These are phyloP conservation scores for Hystrix cristata DNA, from an alignment of 2,113 vertebrate species.

Conservation along the genomic window DNA sequence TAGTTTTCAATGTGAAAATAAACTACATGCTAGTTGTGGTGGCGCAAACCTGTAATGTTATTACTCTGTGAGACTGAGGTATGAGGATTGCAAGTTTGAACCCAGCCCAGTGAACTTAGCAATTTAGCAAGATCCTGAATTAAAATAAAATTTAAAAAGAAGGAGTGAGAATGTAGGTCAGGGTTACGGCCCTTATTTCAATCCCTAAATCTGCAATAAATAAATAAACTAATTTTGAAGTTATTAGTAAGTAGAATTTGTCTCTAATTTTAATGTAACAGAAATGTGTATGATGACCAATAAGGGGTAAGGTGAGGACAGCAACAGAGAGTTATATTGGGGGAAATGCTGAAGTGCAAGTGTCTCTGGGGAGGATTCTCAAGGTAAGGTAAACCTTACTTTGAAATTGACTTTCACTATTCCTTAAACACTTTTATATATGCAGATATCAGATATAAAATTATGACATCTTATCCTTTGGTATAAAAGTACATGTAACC, in stretches of 20 bases:
- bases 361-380: neutral
- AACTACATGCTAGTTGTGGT: neutral
- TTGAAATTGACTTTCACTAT: neutral
- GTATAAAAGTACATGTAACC: neutral
- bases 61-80: neutral
- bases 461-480: neutral
- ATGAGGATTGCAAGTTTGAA: neutral
- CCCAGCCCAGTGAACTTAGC: neutral
- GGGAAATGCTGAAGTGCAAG: neutral
- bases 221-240: neutral
- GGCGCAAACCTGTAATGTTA: neutral
- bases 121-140: neutral
- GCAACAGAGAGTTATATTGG: neutral
- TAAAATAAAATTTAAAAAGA: neutral
- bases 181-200: neutral
- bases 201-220: neutral
- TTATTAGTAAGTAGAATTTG: neutral
- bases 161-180: neutral
- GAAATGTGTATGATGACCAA: neutral
- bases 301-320: neutral
- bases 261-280: neutral
- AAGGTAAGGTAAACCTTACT: neutral
- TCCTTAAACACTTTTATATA: neutral
- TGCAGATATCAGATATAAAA: neutral
- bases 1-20: neutral